phyloP scores from a whole-genome alignment of 1,140 invertebrate genomes.

The Berghia stephanieae region DNA sequence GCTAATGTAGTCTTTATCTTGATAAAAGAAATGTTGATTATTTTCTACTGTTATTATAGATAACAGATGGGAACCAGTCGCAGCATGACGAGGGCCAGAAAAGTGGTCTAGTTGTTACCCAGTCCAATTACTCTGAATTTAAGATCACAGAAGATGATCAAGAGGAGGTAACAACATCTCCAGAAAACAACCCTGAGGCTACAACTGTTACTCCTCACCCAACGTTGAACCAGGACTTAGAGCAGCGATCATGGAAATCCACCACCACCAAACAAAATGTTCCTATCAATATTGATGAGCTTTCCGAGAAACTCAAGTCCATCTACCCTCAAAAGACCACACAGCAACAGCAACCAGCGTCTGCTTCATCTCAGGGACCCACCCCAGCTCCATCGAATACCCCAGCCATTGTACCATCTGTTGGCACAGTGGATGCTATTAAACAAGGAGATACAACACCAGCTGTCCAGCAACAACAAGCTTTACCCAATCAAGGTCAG shows the following conservation, averaged over 20 bases:
- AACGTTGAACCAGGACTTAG: background rate
- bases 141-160: conserved; percentile 54
- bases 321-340: conserved; percentile 29
- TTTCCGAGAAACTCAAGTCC: conserved; percentile 27
- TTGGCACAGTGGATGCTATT: background rate
- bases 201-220: background rate
- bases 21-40: no score
- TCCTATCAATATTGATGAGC: conserved; percentile 30
- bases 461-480: no score
- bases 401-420: background rate
- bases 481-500: conserved; percentile 5
- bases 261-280: conserved; percentile 28
- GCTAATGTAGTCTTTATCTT: no score
- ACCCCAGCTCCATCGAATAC: background rate
- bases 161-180: conserved; percentile 40
- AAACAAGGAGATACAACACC: background rate
- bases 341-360: background rate
- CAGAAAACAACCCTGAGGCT: conserved; percentile 38
- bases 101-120: conserved; percentile 16
- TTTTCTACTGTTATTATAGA: background rate
- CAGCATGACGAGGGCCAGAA: background rate
- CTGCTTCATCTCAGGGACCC: background rate
- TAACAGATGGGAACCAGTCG: background rate
- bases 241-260: conserved; percentile 30
- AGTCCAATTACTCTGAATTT: background rate